Evolutionary conservation across 2,113 vertebrate species (phyloP), one percentile per base, ranked within the genome.

Genomic region (Dipodomys ordii): DNA sequence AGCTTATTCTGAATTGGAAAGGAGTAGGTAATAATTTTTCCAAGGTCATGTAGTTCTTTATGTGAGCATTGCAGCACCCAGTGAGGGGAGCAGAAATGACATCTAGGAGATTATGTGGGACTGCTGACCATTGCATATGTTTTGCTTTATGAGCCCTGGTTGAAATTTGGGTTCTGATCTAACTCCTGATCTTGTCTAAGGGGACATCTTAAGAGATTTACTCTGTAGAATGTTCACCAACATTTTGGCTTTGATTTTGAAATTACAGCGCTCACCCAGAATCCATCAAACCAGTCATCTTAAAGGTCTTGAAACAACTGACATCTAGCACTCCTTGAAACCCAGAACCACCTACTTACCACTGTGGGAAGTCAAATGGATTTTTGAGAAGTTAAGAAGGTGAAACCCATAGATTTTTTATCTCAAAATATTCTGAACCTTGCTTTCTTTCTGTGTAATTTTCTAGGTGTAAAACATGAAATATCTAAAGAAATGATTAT

Each of bases 401-500:
- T 76, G 53, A 46, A 4, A 20, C 2, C 18, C 28, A 18, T 8
- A 64, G 19, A 7, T 65, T 69, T 18, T 12, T 83, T 30, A 6
- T 13, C 74, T 90, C 71, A 85, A 72, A 68, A 25, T 35, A 72
- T 94, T 71, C 71, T 49, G n/a, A 90, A 53, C 16, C 64, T 57
- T 87, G 11, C 72, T 27, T 83, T 94, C 7, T 77, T 25, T 74
- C 18, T 80, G 1, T 80, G 20, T 76, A 25, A 68, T 71, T 91
- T 93, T 94, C 35, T 80, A 87, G 49, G 32, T 88, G 62, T 39
- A 78, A 83, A 83, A 87, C 30, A 23, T 78, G 39, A 84, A 79
- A 82, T 92, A 88, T 92, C 80, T 39, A 89, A 80, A 27, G 49
- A 90, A 88, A 86, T 86, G 12, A 78, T 80, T 7, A 76, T 81